A percentile compares a stretch with the other conserved stretches of the same genome.
Evolutionary conservation across 2,113 vertebrate species (phyloP).

Genomic region (Ammodramus savannarum): DNA sequence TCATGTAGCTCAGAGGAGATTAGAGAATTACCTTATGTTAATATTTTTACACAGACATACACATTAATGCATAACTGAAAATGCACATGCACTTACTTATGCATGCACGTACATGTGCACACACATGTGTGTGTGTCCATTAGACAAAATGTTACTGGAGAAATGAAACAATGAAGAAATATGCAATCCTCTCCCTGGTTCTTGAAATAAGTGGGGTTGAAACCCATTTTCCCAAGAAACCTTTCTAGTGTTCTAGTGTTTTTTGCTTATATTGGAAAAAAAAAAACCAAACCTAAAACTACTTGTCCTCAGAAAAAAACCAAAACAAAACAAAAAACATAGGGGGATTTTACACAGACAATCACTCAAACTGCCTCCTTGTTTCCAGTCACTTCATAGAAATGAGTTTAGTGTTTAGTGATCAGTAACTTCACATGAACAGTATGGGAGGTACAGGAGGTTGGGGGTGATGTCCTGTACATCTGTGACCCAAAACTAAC

Average conservation of each 20-base stretch:
- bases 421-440: neutral
- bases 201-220: neutral
- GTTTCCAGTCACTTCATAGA: neutral
- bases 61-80: neutral
- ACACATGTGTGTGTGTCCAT: accelerated
- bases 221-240: neutral
- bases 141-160: neutral
- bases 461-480: neutral
- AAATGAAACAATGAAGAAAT: neutral
- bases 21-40: neutral
- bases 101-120: neutral
- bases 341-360: neutral
- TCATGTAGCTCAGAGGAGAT: neutral
- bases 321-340: neutral
- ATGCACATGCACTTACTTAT: neutral
- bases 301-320: neutral
- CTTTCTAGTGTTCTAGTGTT: neutral
- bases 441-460: neutral
- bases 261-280: neutral
- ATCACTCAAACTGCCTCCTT: neutral
- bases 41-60: neutral
- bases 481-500: neutral
- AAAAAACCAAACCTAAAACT: neutral
- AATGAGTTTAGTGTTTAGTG: neutral
- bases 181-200: neutral